Evolutionary conservation across 2,113 vertebrate genomes (phyloP).

Genomic region (Sardina pilchardus): DNA sequence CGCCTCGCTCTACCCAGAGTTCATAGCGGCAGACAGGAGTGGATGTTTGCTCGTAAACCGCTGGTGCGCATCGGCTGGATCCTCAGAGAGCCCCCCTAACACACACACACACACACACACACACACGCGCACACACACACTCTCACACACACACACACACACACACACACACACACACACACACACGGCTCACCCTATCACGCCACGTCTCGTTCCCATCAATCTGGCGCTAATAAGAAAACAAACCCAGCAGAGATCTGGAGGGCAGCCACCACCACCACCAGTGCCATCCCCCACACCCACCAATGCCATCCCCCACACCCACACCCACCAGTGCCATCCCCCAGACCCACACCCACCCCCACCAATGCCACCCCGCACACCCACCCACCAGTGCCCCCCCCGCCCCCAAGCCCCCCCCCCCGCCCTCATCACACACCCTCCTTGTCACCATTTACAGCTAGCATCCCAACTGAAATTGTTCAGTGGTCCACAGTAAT

Average conservation of each 20-base stretch:
- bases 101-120: background rate
- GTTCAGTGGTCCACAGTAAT: background rate
- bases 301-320: no score
- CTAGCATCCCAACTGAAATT: background rate
- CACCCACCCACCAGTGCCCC: no score
- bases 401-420: no score
- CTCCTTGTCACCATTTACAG: background rate
- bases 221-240: slow-evolving; percentile 11
- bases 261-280: background rate
- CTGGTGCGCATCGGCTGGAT: background rate
- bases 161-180: background rate
- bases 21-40: background rate
- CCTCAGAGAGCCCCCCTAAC: background rate
- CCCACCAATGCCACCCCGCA: no score
- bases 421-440: background rate
- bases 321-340: no score
- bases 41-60: background rate
- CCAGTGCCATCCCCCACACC: background rate
- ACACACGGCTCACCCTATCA: background rate
- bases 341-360: no score
- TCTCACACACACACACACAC: background rate
- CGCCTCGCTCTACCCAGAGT: background rate
- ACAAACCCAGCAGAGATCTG: background rate
- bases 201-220: background rate
- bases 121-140: background rate